Base-by-base conservation (phyloP, 1,140 invertebrate species). In the Drosophila varians region DNA sequence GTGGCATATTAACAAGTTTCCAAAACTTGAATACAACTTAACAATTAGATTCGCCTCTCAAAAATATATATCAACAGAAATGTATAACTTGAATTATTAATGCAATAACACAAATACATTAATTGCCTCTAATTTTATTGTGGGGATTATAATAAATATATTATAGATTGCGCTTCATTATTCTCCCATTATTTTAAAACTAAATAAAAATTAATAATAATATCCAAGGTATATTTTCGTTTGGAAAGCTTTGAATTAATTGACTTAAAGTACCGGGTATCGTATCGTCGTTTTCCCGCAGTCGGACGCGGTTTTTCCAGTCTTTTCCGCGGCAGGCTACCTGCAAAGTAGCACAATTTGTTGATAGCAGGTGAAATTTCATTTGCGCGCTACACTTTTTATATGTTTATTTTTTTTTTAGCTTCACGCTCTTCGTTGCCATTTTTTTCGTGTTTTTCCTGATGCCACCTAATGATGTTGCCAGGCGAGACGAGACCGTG, bases 341-440 rank as follows among this genome's bases (percentile, higher is more conserved):
- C 77, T 87, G 82, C 70, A 87, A 87, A 87, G 82, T 87, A 87
- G 82, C 82, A 77, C 82, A 87, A 87, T 87, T 87, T 87, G 82
- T 87, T 87, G 83, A 87, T 87, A 87, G 77, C 82, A 77, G 82
- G 64, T 87, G 54, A 87, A 87, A 87, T 87, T 87, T 82, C 77
- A 87, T 87, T 87, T 87, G 73, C 74, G 53, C 66, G 49, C 70
- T 2, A 68, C 74, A 46, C 28, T 66, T 74, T 77, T 74, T 43
- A 51, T 43, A 77, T 77, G 77, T 77, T 68, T 76, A 80, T 74
- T 74, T 69, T 82, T 40, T 60, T 74, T 69, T 82, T 40, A 56
- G 25, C 6, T 58, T 12, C 57, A 48, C 25, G 43, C n/a, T n/a
- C n/a, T n/a, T n/a, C n/a, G n/a, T 54, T 43, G 49, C 51, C 47